Evolutionary conservation across 2,113 vertebrate genomes (phyloP).

Genomic region (Pseudopodoces humilis): DNA sequence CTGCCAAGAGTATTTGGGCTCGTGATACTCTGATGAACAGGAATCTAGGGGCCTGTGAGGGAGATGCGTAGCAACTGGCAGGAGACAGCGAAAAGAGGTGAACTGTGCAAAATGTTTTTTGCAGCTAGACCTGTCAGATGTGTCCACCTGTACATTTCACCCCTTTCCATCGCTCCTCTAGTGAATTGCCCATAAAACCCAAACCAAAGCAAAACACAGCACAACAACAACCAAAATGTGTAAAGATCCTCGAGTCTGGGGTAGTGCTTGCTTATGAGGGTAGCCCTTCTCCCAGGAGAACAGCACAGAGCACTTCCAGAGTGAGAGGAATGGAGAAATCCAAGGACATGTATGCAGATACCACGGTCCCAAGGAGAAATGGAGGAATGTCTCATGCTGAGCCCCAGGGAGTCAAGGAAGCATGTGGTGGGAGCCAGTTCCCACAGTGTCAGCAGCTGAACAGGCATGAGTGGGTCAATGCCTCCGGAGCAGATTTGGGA

Average conservation of each 20-base stretch:
- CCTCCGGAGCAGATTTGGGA: background rate
- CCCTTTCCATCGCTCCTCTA: background rate
- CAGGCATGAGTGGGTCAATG: fast-evolving
- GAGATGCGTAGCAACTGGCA: background rate
- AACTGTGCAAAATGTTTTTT: background rate
- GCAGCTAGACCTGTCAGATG: background rate
- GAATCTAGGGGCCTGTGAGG: background rate
- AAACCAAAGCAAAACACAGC: background rate
- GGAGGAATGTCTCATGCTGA: background rate
- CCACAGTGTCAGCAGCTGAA: background rate
- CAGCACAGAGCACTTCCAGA: fast-evolving
- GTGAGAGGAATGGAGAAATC: background rate
- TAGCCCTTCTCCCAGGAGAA: background rate
- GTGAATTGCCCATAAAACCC: background rate
- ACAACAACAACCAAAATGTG: background rate
- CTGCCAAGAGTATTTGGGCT: background rate
- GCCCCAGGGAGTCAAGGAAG: background rate
- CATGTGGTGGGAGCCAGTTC: fast-evolving
- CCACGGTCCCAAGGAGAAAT: background rate
- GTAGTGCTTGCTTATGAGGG: background rate
- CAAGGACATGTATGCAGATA: background rate
- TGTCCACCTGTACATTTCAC: background rate
- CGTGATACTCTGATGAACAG: background rate
- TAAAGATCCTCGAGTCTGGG: fast-evolving
- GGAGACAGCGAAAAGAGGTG: background rate